Conservation (phyloP, 2,888 invertebrate genomes). For the Synergus umbraculus region DNA sequence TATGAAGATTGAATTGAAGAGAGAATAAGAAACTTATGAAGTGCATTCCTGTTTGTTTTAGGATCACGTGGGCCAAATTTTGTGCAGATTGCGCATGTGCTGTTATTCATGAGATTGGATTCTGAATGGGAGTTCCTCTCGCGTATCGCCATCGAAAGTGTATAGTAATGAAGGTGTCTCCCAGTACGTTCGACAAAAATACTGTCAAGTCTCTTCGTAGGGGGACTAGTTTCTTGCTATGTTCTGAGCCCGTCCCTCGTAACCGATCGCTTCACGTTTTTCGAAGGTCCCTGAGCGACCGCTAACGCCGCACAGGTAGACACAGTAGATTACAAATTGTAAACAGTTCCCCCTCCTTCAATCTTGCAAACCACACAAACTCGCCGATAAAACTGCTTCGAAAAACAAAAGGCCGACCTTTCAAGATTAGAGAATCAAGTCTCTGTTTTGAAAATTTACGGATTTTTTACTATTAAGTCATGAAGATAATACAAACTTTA, state of each 20-base stretch:
- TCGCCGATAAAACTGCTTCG: conserved; percentile 12
- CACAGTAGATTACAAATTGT: conserved; percentile 71
- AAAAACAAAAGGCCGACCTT: conserved; percentile 16
- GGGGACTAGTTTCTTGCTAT: conserved; percentile 59
- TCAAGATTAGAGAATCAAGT: conserved; percentile 6
- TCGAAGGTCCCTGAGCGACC: conserved; percentile 63
- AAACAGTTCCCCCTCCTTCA: conserved; percentile 60
- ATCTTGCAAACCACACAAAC: conserved; percentile 30
- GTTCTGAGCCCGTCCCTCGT: conserved; percentile 49
- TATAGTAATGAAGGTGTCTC: conserved; percentile 73
- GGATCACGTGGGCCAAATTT: conserved; percentile 15
- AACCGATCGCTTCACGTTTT: conserved; percentile 60
- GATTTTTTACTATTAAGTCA: not conserved
- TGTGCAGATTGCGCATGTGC: conserved; percentile 42
- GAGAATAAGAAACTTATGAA: not conserved
- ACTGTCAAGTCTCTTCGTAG: conserved; percentile 65
- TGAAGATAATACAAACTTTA: not conserved
- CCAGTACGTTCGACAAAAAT: conserved; percentile 67
- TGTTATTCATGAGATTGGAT: conserved; percentile 71
- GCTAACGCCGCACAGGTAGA: conserved; percentile 66
- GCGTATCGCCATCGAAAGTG: conserved; percentile 53
- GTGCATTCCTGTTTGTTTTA: not conserved
- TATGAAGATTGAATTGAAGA: not conserved
- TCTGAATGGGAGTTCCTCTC: conserved; percentile 67
- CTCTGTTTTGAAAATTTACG: conserved; percentile 22